Base-by-base conservation (phyloP, 2,888 invertebrate genomes). In the Trissolcus japonicus region DNA sequence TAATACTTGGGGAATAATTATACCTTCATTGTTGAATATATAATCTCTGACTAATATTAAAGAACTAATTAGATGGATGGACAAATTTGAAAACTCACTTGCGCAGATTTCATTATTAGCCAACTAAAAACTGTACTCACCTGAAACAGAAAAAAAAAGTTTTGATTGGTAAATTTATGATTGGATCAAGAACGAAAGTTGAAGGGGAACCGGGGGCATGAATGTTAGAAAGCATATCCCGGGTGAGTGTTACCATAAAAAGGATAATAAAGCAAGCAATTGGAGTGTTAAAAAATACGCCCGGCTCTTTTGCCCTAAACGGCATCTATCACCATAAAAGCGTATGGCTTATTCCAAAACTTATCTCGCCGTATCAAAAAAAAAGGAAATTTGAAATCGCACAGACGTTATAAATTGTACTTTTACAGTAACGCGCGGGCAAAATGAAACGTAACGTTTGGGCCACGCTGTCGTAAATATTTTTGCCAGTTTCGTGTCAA, bases 291-390 rank as follows among this genome's bases (percentile, higher is more conserved):
- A 56, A 71, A 71, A 71, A 63, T 48, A 29, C 53, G 43, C 16
- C 41, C 43, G 51, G 14, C 57, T 40, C 53, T 61, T 56, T 56
- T 63, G 50, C 62, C 48, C 53, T 59, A 57, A 48, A 40, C 21
- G 46, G 59, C 60, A 73, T 60, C 60, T 65, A 66, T 73, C 73
- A 73, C 55, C 73, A 73, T 73, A 73, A 73, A 72, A 74, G 11
- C 25, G 60, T 60, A 41, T 55, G 53, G 60, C 60, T 60, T 73
- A 60, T 67, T 74, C 62, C 25, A 35, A 61, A 74, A 74, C 57
- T 74, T 67, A 57, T 74, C 67, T 60, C 17, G 25, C n/a, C 51
- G 21, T 73, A 74, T 62, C 67, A 67, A 67, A 72, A 57, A 62
- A 67, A 41, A 7, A 25, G 3, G 17, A 66, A 67, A 74, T 67